Evolutionary conservation across 2,113 vertebrate genomes (phyloP).

Genomic region (Otolemur garnettii): DNA sequence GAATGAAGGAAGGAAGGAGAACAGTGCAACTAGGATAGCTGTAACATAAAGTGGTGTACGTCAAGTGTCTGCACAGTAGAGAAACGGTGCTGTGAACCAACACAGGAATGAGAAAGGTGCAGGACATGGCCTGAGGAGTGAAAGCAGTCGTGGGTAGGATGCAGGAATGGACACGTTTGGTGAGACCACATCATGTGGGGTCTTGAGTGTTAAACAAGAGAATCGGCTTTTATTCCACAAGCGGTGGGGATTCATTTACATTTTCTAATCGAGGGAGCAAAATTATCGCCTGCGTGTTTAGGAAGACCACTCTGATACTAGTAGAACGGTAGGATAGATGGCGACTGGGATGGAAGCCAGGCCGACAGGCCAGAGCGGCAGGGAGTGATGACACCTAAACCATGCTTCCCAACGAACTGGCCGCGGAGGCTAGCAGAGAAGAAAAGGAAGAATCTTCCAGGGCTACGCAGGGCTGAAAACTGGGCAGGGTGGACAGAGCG

Average conservation of each 20-base stretch:
- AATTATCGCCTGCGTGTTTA: background rate
- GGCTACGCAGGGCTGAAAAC: background rate
- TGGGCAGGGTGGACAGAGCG: rapidly evolving
- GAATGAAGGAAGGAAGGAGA: background rate
- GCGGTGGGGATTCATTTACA: background rate
- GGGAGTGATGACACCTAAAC: background rate
- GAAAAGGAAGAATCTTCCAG: background rate
- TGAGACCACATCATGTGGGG: background rate
- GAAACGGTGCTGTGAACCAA: background rate
- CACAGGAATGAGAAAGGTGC: background rate
- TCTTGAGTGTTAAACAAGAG: background rate
- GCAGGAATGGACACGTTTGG: rapidly evolving
- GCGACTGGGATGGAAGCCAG: background rate
- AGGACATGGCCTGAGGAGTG: background rate
- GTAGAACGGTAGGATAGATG: background rate
- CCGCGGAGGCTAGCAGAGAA: background rate
- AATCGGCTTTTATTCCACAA: background rate
- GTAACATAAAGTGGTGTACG: background rate
- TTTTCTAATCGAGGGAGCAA: background rate
- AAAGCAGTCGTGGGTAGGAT: background rate
- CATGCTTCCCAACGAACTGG: background rate
- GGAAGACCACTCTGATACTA: background rate
- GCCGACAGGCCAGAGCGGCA: background rate
- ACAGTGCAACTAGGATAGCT: background rate
- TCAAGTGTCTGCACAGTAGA: background rate